A percentile compares a stretch with the other conserved stretches of the same genome.
Conservation (phyloP, 2,888 invertebrate genomes). For the Microctonus aethiopoides region DNA sequence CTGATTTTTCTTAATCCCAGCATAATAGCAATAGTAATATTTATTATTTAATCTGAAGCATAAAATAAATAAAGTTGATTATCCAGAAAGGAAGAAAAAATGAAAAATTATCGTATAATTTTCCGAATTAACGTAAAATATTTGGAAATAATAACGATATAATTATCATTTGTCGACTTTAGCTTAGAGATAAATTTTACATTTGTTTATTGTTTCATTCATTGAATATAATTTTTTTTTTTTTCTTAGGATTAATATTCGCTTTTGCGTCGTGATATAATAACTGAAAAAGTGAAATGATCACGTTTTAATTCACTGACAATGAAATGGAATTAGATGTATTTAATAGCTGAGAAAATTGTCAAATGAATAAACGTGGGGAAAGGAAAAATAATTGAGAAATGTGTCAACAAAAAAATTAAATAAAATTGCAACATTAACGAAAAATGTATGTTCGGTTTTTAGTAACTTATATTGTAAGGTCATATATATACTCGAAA, state of each 20-base stretch:
- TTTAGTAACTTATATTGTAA: constrained; percentile 45
- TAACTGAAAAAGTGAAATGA: neutral
- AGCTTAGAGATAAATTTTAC: neutral
- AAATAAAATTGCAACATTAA: constrained; percentile 31
- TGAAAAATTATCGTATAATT: neutral
- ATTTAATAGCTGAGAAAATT: neutral
- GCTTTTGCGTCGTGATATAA: constrained; percentile 8
- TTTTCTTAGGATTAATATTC: neutral
- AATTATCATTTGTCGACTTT: neutral
- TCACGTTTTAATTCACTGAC: neutral
- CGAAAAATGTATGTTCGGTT: constrained; percentile 15
- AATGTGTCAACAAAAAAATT: constrained; percentile 4
- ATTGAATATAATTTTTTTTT: neutral
- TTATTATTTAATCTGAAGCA: constrained; percentile 15
- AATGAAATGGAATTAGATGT: neutral
- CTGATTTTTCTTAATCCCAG: constrained; percentile 14
- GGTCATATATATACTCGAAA: constrained; percentile 43
- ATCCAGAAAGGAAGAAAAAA: constrained; percentile 3
- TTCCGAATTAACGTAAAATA: too few relatives aligned
- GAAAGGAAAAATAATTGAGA: neutral
- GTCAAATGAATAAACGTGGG: neutral
- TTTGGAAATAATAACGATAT: too few relatives aligned
- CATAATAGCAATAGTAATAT: constrained; percentile 20
- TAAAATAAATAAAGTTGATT: constrained; percentile 10
- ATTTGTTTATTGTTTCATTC: neutral